Base-by-base conservation (phyloP, 1,140 invertebrate species). In the Drosophila willistoni region DNA sequence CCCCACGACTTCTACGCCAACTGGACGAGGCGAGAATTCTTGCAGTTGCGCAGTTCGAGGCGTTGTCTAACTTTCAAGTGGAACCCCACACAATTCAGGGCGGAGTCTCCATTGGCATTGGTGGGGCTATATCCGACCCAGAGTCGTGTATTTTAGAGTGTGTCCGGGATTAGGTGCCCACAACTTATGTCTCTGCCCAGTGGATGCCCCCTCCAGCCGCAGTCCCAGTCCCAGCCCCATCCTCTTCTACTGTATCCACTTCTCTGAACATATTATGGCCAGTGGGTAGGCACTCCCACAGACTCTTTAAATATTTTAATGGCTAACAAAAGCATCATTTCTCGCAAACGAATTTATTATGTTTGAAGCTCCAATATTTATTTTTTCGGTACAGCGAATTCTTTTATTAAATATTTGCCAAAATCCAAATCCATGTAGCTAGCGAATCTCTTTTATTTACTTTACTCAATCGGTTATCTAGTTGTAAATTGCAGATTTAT, bases 271-370 rank as follows among this genome's bases (percentile, higher is more conserved):
- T 39, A 39, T 41, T 39, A 54, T 41, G 25, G 57, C 6, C 7
- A 10, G 29, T 4, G 13, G 47, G 47, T 39, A 41, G 67, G 14
- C 71, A 64, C 42, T 67, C 22, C 63, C 63, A 22, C 63, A 51
- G 44, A 57, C 47, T 72, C 64, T 68, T 87, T 87, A 87, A 86
- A 86, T 86, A 83, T 87, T 86, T 87, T 89, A 87, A 89, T 79
- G 77, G 70, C 79, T 62, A 87, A 87, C 83, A 87, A 87, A 77
- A 71, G 84, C 79, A 77, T 51, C 44, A 51, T 87, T 87, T 86
- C 71, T 87, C 68, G 67, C 79, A 51, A 77, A 77, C 64, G 76
- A 73, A 77, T 87, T 87, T 87, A 87, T 87, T 79, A 80, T 80
- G 84, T 78, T 83, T 41, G 76, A 71, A 68, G 57, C 39, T 59